Base-by-base conservation (phyloP, 2,888 invertebrate species). In the Dryomyza anilis region DNA sequence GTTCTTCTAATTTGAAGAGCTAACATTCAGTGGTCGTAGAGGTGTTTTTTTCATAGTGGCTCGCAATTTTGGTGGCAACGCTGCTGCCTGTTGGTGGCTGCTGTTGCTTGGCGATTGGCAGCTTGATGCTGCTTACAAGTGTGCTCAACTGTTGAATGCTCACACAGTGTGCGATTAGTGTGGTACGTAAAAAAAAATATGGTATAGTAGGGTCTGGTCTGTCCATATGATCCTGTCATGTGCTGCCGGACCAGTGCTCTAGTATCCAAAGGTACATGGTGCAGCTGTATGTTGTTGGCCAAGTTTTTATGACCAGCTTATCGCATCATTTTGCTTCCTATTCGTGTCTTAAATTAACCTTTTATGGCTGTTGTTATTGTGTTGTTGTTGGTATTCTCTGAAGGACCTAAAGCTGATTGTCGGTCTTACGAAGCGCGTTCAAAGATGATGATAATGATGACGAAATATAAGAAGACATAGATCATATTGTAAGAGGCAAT, bases 271-370 rank as follows among this genome's bases (percentile, higher is more conserved):
- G n/a, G n/a, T n/a, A n/a, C n/a, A n/a, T n/a, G n/a, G n/a, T n/a
- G 43, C 43, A 43, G 43, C 43, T 43, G 43, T 43, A 16, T 43
- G 33, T 33, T 33, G 33, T 33, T 33, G n/a, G n/a, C n/a, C n/a
- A n/a, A n/a, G n/a, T n/a, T 52, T 61, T 61, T 61, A 53, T 61
- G 61, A 48, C 29, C 53, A 39, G 52, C 52, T 61, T 61, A 61
- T 61, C 61, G 61, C 61, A 52, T 52, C 52, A 52, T 53, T 53
- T 43, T 36, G 61, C 52, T 53, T 52, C 52, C 53, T 53, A 52
- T 61, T 61, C 61, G 61, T 61, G 61, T 53, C 52, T 61, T 61
- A 61, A 61, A 61, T 61, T 61, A 61, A 52, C 61, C 61, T 61
- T 61, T 52, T 61, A 53, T 39, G 53, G 61, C 61, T 43, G 53